These are phyloP conservation scores for Pseudomyrmex dendroicus DNA, from an alignment of 1,140 invertebrate genomes.

Conservation along the genomic window DNA sequence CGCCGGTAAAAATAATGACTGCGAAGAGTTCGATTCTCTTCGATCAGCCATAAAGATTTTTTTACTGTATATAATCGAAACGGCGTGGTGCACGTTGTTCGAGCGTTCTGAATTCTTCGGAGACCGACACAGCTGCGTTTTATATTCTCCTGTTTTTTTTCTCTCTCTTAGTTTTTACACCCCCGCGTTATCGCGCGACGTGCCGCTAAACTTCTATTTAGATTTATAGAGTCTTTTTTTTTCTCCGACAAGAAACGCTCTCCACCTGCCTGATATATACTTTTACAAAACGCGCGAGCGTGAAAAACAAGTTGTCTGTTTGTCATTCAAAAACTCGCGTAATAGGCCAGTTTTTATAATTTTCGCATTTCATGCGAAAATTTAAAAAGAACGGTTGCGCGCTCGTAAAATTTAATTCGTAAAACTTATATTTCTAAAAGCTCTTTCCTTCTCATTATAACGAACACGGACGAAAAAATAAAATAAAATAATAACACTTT, in stretches of 20 bases:
- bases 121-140: constrained; percentile 15
- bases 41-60: constrained; percentile 28
- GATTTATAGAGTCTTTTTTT: constrained; percentile 48
- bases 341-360: constrained; percentile 20
- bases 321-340: constrained; percentile 2
- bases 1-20: constrained; percentile 4
- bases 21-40: constrained; percentile 1
- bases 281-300: not conserved
- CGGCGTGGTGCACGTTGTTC: not conserved
- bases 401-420: not conserved
- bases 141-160: not conserved
- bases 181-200: constrained; percentile 1
- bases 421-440: not conserved
- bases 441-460: not conserved
- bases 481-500: not conserved
- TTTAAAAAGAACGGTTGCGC: not conserved
- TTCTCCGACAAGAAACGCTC: constrained; percentile 11
- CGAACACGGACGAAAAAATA: too few species aligned
- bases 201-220: not conserved
- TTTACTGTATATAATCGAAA: not conserved
- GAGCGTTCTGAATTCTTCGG: not conserved
- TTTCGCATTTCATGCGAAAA: not conserved
- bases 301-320: not conserved
- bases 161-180: not conserved
- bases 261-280: constrained; percentile 8